These are phyloP conservation scores for Eupeodes luniger DNA, from an alignment of 2,888 invertebrate genomes.

Conservation along the genomic window DNA sequence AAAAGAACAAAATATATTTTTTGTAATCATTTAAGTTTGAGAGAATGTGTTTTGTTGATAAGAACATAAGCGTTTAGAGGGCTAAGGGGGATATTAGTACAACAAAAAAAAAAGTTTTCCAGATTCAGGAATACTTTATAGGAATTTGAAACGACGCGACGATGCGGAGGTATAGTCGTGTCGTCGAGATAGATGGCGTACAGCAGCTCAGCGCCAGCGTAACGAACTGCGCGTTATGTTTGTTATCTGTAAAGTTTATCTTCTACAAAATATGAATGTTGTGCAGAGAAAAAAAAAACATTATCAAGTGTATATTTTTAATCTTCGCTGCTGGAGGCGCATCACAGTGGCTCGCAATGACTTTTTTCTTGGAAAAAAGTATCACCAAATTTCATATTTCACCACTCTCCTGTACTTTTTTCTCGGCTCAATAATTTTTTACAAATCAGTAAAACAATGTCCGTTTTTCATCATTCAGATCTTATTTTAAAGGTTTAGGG, in stretches of 20 bases:
- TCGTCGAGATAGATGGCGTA: not conserved
- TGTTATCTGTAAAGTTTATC: conserved; percentile 8
- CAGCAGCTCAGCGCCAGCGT: too few species aligned
- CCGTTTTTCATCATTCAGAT: too few species aligned
- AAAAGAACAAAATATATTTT: not conserved
- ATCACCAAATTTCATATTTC: too few species aligned
- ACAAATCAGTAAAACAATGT: too few species aligned
- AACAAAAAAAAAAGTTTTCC: not conserved
- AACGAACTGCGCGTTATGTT: not conserved
- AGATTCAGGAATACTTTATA: not conserved
- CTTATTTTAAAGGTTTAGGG: too few species aligned
- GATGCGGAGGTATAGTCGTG: not conserved
- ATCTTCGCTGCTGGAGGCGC: not conserved
- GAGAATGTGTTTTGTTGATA: conserved; percentile 8
- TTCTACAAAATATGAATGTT: not conserved
- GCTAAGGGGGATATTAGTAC: not conserved
- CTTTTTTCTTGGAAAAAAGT: too few species aligned
- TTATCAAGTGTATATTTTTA: conserved; percentile 9
- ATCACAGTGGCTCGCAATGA: too few species aligned
- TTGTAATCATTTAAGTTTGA: not conserved
- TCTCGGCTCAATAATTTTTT: too few species aligned
- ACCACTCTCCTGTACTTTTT: too few species aligned
- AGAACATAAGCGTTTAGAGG: not conserved
- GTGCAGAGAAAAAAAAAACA: not conserved
- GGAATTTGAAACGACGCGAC: not conserved